These are phyloP conservation scores for Meloidogyne exigua DNA, from an alignment of 1,140 invertebrate species.

Conservation along the genomic window DNA sequence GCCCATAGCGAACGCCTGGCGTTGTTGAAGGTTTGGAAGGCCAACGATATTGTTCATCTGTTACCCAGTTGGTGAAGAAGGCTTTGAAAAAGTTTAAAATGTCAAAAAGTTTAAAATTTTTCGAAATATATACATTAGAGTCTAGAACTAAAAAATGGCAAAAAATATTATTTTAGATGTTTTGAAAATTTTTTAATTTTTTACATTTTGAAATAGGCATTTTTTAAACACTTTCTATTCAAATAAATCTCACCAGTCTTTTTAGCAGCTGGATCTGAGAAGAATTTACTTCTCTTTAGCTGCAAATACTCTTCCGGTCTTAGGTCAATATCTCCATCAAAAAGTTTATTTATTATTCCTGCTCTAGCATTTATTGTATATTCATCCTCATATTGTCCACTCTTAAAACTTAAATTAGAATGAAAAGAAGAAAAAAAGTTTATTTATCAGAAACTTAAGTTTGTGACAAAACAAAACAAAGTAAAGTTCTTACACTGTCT, in stretches of 20 bases:
- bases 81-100: background rate
- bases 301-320: constrained; percentile 4
- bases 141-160: too few species aligned
- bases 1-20: background rate
- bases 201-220: too few species aligned
- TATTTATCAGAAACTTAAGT: too few species aligned
- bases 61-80: constrained; percentile 21
- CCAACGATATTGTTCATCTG: constrained; percentile 21
- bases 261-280: constrained; percentile 5
- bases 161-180: too few species aligned
- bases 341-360: constrained; percentile 10
- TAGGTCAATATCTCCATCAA: constrained; percentile 27
- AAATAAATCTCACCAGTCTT: background rate
- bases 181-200: too few species aligned
- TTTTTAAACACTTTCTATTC: too few species aligned
- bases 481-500: too few species aligned
- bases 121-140: too few species aligned
- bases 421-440: too few species aligned
- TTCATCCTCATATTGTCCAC: constrained; percentile 18
- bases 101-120: too few species aligned
- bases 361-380: constrained; percentile 22
- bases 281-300: background rate
- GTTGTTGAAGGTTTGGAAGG: constrained; percentile 3
- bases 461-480: too few species aligned
- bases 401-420: background rate